Conservation (phyloP, 2,888 invertebrate genomes). For the Zeuzera pyrina region DNA sequence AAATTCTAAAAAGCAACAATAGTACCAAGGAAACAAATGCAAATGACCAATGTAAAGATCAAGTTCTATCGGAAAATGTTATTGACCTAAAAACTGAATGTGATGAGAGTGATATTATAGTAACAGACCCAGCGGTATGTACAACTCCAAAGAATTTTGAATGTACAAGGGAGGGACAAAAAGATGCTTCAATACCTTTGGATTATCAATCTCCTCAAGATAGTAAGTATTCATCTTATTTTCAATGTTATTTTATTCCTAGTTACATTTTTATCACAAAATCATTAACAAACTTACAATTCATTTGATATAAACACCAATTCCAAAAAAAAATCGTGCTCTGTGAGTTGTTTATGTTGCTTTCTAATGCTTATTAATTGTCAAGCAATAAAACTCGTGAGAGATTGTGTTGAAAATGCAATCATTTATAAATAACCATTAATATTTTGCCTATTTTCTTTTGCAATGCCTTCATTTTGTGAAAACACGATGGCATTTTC, state of each 20-base stretch:
- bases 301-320: not conserved
- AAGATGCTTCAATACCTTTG: conserved; percentile 36
- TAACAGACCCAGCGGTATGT: conserved; percentile 57
- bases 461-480: conserved; percentile 50
- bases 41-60: conserved; percentile 38
- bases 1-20: conserved; percentile 29
- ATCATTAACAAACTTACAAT: not conserved
- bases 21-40: conserved; percentile 29
- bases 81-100: conserved; percentile 61
- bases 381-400: conserved; percentile 20
- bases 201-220: conserved; percentile 63
- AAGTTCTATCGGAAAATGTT: conserved; percentile 27
- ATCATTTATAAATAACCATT: conserved; percentile 56
- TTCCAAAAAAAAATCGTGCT: not conserved
- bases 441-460: conserved; percentile 42
- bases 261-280: too few relatives aligned
- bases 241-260: conserved; percentile 4
- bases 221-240: conserved; percentile 40
- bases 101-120: conserved; percentile 61
- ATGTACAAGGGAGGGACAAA: conserved; percentile 41
- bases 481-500: conserved; percentile 74
- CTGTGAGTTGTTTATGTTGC: conserved; percentile 5
- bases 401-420: conserved; percentile 72
- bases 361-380: conserved; percentile 28
- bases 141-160: conserved; percentile 52